These are phyloP conservation scores for Chauna torquata DNA, from an alignment of 2,113 vertebrate genomes.

Conservation along the genomic window DNA sequence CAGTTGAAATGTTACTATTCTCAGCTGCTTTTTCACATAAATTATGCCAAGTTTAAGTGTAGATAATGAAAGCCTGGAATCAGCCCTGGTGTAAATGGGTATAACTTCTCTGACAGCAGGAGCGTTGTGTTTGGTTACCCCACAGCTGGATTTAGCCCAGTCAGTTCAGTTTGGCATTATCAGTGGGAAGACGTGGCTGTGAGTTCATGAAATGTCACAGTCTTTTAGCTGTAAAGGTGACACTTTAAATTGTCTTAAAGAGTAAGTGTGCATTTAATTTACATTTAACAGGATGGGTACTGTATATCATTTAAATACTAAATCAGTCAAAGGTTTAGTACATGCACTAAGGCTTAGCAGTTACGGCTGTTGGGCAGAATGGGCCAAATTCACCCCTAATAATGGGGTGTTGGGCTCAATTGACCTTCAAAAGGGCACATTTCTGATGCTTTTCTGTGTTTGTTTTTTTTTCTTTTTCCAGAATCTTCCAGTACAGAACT, in stretches of 20 bases:
- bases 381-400: background rate
- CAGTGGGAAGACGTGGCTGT: constrained; percentile 47
- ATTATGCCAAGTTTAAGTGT: constrained; percentile 40
- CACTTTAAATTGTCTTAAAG: constrained; percentile 63
- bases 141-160: constrained; percentile 43
- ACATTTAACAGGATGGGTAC: constrained; percentile 57
- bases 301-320: constrained; percentile 68
- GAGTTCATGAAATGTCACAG: constrained; percentile 67
- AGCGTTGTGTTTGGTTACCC: background rate
- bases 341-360: background rate
- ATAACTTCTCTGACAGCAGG: constrained; percentile 11
- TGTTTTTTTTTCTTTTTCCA: background rate
- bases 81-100: background rate
- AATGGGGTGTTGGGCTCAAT: background rate
- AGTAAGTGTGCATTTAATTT: constrained; percentile 62
- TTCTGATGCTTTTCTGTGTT: background rate
- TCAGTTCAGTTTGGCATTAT: constrained; percentile 46
- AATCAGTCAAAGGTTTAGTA: constrained; percentile 17
- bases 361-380: background rate
- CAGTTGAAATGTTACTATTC: constrained; percentile 41
- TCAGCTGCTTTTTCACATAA: constrained; percentile 30
- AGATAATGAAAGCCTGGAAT: constrained; percentile 59
- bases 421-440: background rate
- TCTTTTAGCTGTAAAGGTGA: constrained; percentile 64
- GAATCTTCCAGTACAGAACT: background rate